These are phyloP conservation scores for Gymnorhina tibicen DNA, from an alignment of 2,113 vertebrate genomes.

Conservation along the genomic window DNA sequence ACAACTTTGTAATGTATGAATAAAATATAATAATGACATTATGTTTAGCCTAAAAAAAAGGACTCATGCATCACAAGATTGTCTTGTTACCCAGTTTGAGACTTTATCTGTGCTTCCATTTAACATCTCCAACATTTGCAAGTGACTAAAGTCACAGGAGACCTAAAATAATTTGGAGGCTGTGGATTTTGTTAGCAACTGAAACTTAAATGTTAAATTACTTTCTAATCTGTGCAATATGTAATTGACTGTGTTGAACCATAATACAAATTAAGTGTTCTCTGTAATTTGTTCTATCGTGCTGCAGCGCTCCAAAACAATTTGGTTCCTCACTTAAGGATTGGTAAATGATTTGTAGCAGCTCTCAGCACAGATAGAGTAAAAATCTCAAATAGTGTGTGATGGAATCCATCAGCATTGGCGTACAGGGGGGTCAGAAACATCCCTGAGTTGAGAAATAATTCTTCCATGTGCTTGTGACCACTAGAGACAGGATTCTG, in stretches of 20 bases:
- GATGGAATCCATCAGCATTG: background rate
- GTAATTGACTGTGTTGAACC: slow-evolving; percentile 75
- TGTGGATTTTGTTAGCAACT: slow-evolving; percentile 59
- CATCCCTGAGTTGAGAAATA: background rate
- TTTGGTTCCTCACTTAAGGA: slow-evolving; percentile 71
- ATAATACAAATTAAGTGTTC: slow-evolving; percentile 71
- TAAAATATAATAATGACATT: background rate
- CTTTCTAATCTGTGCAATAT: slow-evolving; percentile 72
- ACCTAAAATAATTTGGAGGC: slow-evolving; percentile 37
- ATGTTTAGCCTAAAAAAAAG: slow-evolving; percentile 35
- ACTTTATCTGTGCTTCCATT: slow-evolving; percentile 10
- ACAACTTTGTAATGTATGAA: background rate
- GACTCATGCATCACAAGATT: background rate
- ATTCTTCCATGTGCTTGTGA: background rate
- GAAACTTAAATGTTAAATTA: slow-evolving; percentile 67
- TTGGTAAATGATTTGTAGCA: slow-evolving; percentile 62
- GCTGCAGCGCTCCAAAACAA: slow-evolving; percentile 65
- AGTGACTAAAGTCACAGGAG: background rate
- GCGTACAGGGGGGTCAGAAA: background rate
- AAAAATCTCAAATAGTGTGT: background rate
- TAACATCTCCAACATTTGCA: slow-evolving; percentile 8
- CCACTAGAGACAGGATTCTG: background rate
- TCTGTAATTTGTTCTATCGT: slow-evolving; percentile 70
- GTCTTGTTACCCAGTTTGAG: slow-evolving; percentile 25
- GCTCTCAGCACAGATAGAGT: slow-evolving; percentile 6